These are phyloP conservation scores for Fistularia commersonii DNA, from an alignment of 2,797 vertebrate genomes.

Conservation along the genomic window DNA sequence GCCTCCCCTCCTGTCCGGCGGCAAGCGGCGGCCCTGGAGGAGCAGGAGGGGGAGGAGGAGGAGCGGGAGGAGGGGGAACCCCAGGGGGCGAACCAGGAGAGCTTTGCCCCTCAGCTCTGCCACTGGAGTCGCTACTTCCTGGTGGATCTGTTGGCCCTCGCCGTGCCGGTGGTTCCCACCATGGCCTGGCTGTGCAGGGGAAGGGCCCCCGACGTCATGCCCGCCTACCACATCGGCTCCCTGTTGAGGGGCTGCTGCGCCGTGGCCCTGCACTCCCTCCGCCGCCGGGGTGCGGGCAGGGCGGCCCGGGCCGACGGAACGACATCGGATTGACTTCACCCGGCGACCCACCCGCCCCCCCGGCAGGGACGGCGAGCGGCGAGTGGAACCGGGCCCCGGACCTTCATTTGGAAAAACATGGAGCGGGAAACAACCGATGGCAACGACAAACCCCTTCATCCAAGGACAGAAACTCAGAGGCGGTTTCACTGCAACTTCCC, in stretches of 20 bases:
- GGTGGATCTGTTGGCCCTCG: conserved; percentile 89
- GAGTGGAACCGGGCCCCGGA: too few relatives aligned
- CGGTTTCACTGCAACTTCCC: too few relatives aligned
- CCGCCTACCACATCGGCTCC: conserved; percentile 91
- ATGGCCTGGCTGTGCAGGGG: conserved; percentile 94
- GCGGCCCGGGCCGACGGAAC: conserved; percentile 45
- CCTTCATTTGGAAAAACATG: too few relatives aligned
- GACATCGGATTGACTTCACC: conserved; percentile 71
- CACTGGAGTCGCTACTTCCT: conserved; percentile 97
- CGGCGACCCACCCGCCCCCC: too few relatives aligned
- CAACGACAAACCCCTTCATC: too few relatives aligned
- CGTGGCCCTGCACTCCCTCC: conserved; percentile 90
- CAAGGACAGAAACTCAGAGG: too few relatives aligned
- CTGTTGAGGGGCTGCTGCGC: conserved; percentile 94
- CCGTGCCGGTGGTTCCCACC: conserved; percentile 89
- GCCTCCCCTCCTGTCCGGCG: conserved; percentile 29
- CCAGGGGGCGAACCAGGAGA: conserved; percentile 25
- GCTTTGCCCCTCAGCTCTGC: conserved; percentile 60
- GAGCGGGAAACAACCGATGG: too few relatives aligned
- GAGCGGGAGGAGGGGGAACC: conserved; percentile 25
- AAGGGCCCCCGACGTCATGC: conserved; percentile 79
- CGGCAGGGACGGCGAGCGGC: too few relatives aligned
- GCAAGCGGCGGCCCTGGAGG: conserved; percentile 32
- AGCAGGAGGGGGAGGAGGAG: conserved; percentile 41
- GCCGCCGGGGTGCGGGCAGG: conserved; percentile 61